phyloP scores from a whole-genome alignment of 2,797 vertebrate species.

The Salmo trutta region DNA sequence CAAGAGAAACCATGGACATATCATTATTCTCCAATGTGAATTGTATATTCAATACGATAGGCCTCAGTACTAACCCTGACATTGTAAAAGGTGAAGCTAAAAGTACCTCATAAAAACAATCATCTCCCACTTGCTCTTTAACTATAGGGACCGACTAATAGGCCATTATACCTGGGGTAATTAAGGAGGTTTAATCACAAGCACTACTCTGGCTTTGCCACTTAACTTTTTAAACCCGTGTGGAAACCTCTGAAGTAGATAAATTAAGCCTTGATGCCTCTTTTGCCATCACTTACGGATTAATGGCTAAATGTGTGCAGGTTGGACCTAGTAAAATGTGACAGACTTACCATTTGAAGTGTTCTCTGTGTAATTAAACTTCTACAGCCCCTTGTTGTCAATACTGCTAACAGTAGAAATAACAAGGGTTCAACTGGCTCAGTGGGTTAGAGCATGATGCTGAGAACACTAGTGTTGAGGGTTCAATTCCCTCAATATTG shows the following conservation, averaged over 20 bases:
- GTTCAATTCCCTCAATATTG: too few species aligned
- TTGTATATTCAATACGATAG: too few species aligned
- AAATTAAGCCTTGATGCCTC: constrained; percentile 74
- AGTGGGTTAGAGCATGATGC: too few species aligned
- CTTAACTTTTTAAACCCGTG: constrained; percentile 78
- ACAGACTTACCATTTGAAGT: too few species aligned
- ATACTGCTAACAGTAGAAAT: too few species aligned
- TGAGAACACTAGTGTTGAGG: too few species aligned
- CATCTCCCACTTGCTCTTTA: constrained; percentile 41
- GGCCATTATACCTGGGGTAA: constrained; percentile 56
- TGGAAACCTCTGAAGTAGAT: constrained; percentile 77
- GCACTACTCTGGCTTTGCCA: constrained; percentile 70
- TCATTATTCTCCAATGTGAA: constrained; percentile 17
- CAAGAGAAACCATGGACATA: neutral
- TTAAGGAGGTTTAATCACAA: constrained; percentile 80
- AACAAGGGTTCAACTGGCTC: too few species aligned
- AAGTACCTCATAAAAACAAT: neutral
- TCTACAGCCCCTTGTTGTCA: too few species aligned
- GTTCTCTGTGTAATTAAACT: too few species aligned
- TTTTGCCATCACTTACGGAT: constrained; percentile 58
- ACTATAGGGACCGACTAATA: too few species aligned
- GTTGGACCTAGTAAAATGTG: too few species aligned
- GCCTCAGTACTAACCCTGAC: neutral
- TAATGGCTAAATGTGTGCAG: too few species aligned
- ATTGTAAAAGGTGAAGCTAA: neutral